Evolutionary conservation across 2,888 invertebrate genomes (phyloP), one percentile per base, ranked within the genome.

Genomic region (Automeris io): DNA sequence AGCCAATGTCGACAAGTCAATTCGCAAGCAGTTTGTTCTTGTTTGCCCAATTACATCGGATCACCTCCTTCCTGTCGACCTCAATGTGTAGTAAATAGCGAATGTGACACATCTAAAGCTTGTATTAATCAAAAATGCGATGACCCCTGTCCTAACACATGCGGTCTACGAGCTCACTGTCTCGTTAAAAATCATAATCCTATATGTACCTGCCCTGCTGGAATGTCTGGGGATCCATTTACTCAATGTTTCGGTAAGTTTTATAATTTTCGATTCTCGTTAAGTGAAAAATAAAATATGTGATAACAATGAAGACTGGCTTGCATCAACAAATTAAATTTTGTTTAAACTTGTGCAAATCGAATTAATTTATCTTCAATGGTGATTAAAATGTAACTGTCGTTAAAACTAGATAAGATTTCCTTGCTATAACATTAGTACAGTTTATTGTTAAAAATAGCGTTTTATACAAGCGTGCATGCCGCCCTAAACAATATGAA

Each of bases 151-250:
- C 92, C 93, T 8, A 93, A 94, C 49, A 94, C 94, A 0, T 96
- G 96, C 66, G 96, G 96, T n/a, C 85, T 93, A 35, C 91, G 92
- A 54, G 95, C 96, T 1, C 91, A 93, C 50, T 96, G 96, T 61
- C 90, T 91, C 33, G 92, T 93, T 0, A 92, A 91, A 64, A 95
- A 95, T 68, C 95, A 96, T 70, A 95, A 93, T 60, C 95, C 95
- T 2, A 94, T 95, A 46, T 96, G 96, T 62, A 93, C 93, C 2
- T 96, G 96, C 56, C 92, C 94, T 31, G 85, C 91, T 26, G 93
- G 93, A n/a, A 93, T 91, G 78, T 93, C 93, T 24, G 96, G 96
- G 32, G 94, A 95, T 91, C 95, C 95, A 37, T 95, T 95, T 66
- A 90, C 91, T 2, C 91, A 91, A 61, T 96, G 95, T 60, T 88